Evolutionary conservation across 2,888 invertebrate species (phyloP), one percentile per base, ranked within the genome.

Genomic region (Mesorhabditis spiculigera): DNA sequence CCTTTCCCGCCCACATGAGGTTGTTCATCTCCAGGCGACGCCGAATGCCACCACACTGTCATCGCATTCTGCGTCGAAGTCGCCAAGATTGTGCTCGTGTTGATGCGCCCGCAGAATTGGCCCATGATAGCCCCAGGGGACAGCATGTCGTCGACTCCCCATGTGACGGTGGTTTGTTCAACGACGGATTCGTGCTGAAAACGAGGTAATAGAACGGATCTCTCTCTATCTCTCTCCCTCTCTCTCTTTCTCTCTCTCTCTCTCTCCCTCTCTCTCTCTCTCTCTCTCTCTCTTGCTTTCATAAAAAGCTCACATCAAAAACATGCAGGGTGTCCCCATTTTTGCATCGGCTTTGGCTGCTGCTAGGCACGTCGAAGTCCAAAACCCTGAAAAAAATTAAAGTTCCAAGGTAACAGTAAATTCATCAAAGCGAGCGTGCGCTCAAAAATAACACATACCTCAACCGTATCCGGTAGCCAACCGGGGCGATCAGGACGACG

Each of bases 1-100:
- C 79, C 79, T 44, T 71, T 73, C 10, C 73, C 70, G n/a, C 63
- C 63, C 10, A 13, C 10, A 63, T 63, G 63, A 41, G 65, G 66
- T 6, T 66, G 67, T 10, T 69, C 70, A 42, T 74, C 72, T 13
- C n/a, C n/a, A 13, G 58, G 58, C 10, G 73, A 73, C 68, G 75
- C 73, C 3, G 78, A 71, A 70, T 79, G 79, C 79, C 79, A 79
- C 79, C 79, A 79, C 6, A 79, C 72, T 16, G 79, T 78, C 69
- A 79, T 65, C 28, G 78, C 79, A 62, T 79, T 79, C 61, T 77
- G 73, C n/a, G 74, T 71, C n/a, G 58, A 50, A n/a, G n/a, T n/a
- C n/a, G 58, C 58, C 8, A 50, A n/a, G 58, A 50, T n/a, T 50
- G 8, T 10, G n/a, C 58, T 50, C 58, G 58, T 13, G n/a, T 50